phyloP scores from a whole-genome alignment of 2,797 vertebrate species.

The Miichthys miiuy region DNA sequence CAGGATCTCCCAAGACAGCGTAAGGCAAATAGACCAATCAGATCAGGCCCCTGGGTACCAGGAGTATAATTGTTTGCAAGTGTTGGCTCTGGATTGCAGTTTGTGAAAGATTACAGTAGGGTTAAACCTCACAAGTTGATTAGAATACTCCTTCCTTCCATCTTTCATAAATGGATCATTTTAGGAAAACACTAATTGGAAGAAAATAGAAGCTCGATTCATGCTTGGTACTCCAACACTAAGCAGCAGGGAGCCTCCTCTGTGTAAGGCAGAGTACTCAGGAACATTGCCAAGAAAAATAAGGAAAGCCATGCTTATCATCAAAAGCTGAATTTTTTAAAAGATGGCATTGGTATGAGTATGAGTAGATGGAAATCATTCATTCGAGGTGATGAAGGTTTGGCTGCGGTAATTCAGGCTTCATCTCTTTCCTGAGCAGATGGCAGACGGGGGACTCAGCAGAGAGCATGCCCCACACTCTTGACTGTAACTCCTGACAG shows the following conservation, averaged over 20 bases:
- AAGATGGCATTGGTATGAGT: constrained; percentile 56
- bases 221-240: constrained; percentile 37
- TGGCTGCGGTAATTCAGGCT: constrained; percentile 64
- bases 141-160: constrained; percentile 62
- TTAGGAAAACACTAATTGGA: constrained; percentile 69
- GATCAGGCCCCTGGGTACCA: constrained; percentile 68
- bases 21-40: constrained; percentile 82
- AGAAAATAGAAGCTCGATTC: constrained; percentile 40
- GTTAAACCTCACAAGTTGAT: constrained; percentile 75
- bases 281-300: constrained; percentile 77
- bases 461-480: constrained; percentile 71
- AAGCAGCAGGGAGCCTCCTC: constrained; percentile 50
- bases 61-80: constrained; percentile 80
- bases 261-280: constrained; percentile 44
- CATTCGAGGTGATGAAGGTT: constrained; percentile 71
- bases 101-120: constrained; percentile 62
- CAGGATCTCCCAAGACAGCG: constrained; percentile 73
- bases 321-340: constrained; percentile 59
- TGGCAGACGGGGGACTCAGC: constrained; percentile 71
- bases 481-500: constrained; percentile 74
- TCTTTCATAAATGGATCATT: constrained; percentile 66
- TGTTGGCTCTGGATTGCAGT: constrained; percentile 65
- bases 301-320: constrained; percentile 67
- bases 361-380: constrained; percentile 77
- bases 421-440: constrained; percentile 70